A percentile compares a stretch with the other conserved stretches of the same genome.
These are phyloP conservation scores for Vireo griseus DNA, from an alignment of 2,797 vertebrate genomes.

Conservation along the genomic window DNA sequence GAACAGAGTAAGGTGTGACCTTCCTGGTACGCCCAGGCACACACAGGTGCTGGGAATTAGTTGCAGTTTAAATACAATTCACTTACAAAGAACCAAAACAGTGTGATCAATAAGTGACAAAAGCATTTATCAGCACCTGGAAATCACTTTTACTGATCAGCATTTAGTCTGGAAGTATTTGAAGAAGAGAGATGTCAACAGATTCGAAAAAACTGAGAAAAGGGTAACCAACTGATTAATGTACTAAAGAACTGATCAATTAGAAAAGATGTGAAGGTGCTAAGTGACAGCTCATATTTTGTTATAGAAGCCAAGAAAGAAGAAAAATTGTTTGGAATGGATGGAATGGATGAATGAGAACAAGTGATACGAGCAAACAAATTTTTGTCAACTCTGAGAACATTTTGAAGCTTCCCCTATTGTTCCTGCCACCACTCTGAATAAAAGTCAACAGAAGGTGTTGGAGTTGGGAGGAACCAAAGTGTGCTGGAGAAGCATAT, in stretches of 20 bases:
- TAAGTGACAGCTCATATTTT: neutral
- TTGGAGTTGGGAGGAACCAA: neutral
- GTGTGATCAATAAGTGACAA: neutral
- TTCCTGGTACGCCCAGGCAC: neutral
- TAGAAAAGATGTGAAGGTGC: neutral
- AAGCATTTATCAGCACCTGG: neutral
- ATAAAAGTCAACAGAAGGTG: neutral
- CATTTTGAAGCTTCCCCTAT: neutral
- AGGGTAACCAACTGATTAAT: neutral
- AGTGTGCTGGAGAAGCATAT: neutral
- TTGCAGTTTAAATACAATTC: neutral
- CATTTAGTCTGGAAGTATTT: neutral
- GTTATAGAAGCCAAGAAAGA: neutral
- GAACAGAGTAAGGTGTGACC: neutral
- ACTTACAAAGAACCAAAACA: neutral
- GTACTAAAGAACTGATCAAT: neutral
- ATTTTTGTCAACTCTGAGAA: neutral
- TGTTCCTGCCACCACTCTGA: neutral
- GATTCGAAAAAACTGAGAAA: conserved; percentile 6
- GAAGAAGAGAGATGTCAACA: neutral
- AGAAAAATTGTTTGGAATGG: neutral
- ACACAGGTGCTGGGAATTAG: neutral
- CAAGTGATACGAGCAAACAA: neutral
- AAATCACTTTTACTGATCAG: neutral
- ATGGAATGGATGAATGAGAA: neutral